Evolutionary conservation across 2,113 vertebrate species (phyloP), one percentile per base, ranked within the genome.

Genomic region (Ranitomeya imitator): DNA sequence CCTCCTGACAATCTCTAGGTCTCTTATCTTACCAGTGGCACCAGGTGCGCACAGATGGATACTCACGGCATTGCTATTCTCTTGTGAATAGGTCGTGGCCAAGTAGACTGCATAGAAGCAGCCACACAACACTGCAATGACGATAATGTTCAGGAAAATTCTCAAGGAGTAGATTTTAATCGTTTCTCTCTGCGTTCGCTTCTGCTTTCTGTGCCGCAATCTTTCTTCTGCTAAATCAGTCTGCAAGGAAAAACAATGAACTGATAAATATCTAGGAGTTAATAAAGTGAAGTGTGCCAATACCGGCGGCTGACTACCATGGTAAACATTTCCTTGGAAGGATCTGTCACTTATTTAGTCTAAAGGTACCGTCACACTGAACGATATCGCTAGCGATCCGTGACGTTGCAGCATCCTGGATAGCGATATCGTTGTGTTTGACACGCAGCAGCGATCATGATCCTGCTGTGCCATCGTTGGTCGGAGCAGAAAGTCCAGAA

Each of bases 51-150:
- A 31, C 26, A 31, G 60, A 67, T 12, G 45, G 55, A 88, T 89
- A 92, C 93, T 94, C 88, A 96, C 95, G 0, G 0, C 91, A 14
- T 92, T 93, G 61, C 88, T 92, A 91, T 93, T 92, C 77, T 94
- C 90, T 90, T 98, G 98, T 1, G 98, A 99, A 93, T 96, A 96
- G 89, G 92, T 90, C 55, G 98, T 99, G 79, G 96, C 97, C 73
- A n/a, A 63, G 87, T 97, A 99, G 90, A 99, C 98, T 77, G 94
- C 93, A 91, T 97, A 99, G 92, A 99, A 99, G 86, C 97, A 99
- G 0, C 88, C 94, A 0, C 90, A 93, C 86, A 99, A 91, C 3
- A 99, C 93, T 0, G 90, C 93, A 6, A 97, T 78, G 45, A 98
- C 97, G 1, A 97, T 91, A 10, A 96, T 87, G 91, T 99, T 99